A percentile compares a stretch with the other conserved stretches of the same genome.
phyloP scores from a whole-genome alignment of 2,113 vertebrate genomes.

The Notarius lentiginosus region DNA sequence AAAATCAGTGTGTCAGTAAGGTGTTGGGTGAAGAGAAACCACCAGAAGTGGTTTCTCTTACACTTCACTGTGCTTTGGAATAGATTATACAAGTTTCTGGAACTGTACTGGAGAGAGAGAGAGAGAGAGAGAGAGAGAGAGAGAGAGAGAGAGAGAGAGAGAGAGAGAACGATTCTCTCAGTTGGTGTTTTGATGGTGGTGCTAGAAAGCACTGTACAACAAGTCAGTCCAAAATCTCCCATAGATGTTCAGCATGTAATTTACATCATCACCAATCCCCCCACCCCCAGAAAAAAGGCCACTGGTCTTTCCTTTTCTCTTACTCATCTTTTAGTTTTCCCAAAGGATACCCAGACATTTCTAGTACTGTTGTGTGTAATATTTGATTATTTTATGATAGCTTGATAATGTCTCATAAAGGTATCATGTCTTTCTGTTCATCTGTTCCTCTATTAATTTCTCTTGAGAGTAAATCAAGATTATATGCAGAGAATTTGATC shows the following conservation, averaged over 20 bases:
- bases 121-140: too few relatives aligned
- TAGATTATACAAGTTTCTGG: not conserved
- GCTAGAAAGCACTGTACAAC: not conserved
- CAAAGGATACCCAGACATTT: not conserved
- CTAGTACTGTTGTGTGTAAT: not conserved
- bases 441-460: not conserved
- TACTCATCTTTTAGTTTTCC: too few relatives aligned
- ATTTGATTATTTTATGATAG: not conserved
- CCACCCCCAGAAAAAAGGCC: too few relatives aligned
- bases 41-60: not conserved
- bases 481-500: not conserved
- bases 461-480: not conserved
- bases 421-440: not conserved
- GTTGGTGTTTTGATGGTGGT: not conserved
- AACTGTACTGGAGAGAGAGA: not conserved
- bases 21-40: not conserved
- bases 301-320: too few relatives aligned
- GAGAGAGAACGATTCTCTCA: not conserved
- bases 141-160: too few relatives aligned
- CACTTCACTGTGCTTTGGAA: not conserved
- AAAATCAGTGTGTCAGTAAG: not conserved
- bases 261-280: not conserved
- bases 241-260: not conserved
- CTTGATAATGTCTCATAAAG: not conserved
- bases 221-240: not conserved